phyloP scores from a whole-genome alignment of 2,888 invertebrate species.

The Bruchidius siliquastri region DNA sequence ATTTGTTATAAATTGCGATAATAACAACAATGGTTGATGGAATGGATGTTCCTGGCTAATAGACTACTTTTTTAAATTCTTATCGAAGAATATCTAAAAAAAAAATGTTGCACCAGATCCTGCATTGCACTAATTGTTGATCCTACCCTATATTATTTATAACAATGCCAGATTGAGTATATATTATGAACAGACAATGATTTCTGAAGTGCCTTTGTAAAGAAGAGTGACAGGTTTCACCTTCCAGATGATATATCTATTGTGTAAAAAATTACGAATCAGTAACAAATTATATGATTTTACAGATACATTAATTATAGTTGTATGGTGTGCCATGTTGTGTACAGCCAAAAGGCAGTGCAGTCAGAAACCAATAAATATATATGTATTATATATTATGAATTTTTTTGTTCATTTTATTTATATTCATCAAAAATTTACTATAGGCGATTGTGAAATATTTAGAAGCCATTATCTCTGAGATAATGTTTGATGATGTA shows the following conservation, averaged over 20 bases:
- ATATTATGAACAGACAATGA: constrained; percentile 31
- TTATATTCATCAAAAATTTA: too few species aligned
- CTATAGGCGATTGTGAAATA: too few species aligned
- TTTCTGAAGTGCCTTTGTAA: constrained; percentile 40
- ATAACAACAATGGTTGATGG: neutral
- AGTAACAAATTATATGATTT: constrained; percentile 44
- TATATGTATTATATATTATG: constrained; percentile 24
- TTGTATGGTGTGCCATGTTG: constrained; percentile 48
- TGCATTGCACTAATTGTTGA: neutral
- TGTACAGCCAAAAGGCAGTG: constrained; percentile 43
- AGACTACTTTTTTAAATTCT: constrained; percentile 1
- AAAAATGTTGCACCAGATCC: neutral
- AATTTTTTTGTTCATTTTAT: neutral
- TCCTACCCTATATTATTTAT: constrained; percentile 4
- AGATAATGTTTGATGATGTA: too few species aligned
- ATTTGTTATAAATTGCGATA: constrained; percentile 25
- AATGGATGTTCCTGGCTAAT: neutral
- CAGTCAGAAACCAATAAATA: constrained; percentile 45
- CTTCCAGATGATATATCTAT: constrained; percentile 37
- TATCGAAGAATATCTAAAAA: neutral
- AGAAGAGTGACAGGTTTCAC: constrained; percentile 24
- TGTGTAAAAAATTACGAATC: constrained; percentile 29
- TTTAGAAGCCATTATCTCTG: too few species aligned
- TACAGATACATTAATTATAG: constrained; percentile 42
- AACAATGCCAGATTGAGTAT: constrained; percentile 17